Base-by-base conservation (phyloP, 1,140 invertebrate species). In the Tachypleus tridentatus region DNA sequence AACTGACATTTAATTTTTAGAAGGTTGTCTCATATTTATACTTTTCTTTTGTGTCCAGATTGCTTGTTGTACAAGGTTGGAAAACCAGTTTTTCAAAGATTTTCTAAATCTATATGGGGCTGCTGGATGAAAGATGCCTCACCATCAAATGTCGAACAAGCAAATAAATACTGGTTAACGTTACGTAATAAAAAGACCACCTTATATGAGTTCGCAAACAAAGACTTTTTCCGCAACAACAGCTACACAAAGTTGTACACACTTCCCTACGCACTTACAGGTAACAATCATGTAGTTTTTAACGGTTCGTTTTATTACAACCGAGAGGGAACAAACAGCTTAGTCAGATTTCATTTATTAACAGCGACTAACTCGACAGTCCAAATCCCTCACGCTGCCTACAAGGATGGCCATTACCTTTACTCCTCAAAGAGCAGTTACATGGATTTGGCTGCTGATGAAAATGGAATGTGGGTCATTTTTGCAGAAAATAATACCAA, bases 281-380 rank as follows among this genome's bases (percentile, higher is more conserved):
- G 93, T 3, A 95, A 94, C 72, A 86, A 88, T 5, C 92, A 97
- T 75, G 83, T 93, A 3, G 83, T 97, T 0, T 93, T 87, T 78
- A 91, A 92, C 72, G 89, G 89, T 0, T 90, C 88, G 0, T 95
- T 97, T 75, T 96, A 88, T 78, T 97, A 95, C 77, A 86, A 93
- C 71, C 82, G 84, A 58, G 77, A 79, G 66, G 80, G 83, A 3
- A 70, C 69, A 1, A 68, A 71, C 51, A 67, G 69, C 10, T 49
- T 93, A 57, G 79, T 88, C 3, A 81, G 83, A 66, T 85, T 82
- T 68, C 85, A 90, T 72, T 74, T 83, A 4, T 4, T n/a, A 67
- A 73, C 70, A 0, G 8, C 7, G 1, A 11, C 29, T 8, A n/a
- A 57, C 29, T 54, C 48, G 7, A 29, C 29, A 2, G 29, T 29